Evolutionary conservation across 1,140 invertebrate genomes (phyloP).

Genomic region (Bombus soroeensis): DNA sequence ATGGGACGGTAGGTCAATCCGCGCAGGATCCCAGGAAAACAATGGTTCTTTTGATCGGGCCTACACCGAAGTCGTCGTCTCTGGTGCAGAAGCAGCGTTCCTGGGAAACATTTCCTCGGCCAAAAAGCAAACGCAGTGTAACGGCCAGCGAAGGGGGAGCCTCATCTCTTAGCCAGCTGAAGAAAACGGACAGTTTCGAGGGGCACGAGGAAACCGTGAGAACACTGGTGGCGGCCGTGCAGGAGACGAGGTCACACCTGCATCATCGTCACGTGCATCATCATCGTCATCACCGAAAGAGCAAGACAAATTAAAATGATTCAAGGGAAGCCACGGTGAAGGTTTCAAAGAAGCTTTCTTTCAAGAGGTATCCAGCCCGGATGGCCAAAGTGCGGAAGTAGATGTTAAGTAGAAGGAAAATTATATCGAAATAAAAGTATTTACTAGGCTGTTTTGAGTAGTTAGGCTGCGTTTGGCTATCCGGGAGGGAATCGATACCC

Average conservation of each 20-base stretch:
- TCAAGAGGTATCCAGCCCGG: slow-evolving; percentile 17
- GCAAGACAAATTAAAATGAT: slow-evolving; percentile 78
- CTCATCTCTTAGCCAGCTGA: slow-evolving; percentile 78
- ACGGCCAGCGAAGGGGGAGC: slow-evolving; percentile 53
- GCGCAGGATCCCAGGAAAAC: slow-evolving; percentile 81
- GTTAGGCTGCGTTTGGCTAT: slow-evolving; percentile 13
- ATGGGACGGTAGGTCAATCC: slow-evolving; percentile 78
- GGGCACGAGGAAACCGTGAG: slow-evolving; percentile 89
- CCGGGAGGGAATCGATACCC: slow-evolving; percentile 29
- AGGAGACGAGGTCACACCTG: slow-evolving; percentile 85
- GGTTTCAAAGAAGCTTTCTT: slow-evolving; percentile 2
- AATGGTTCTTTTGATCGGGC: slow-evolving; percentile 81
- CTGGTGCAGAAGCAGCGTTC: slow-evolving; percentile 86
- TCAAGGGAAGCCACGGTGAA: neutral
- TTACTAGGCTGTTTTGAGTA: neutral
- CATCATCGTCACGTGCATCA: slow-evolving; percentile 78
- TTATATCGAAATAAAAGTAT: slow-evolving; percentile 13
- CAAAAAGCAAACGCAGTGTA: slow-evolving; percentile 79
- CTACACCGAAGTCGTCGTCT: slow-evolving; percentile 78
- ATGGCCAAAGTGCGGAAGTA: neutral
- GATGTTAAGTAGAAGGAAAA: slow-evolving; percentile 12
- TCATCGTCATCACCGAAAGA: slow-evolving; percentile 80
- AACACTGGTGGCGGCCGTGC: slow-evolving; percentile 87
- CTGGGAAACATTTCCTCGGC: slow-evolving; percentile 87
- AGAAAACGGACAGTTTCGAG: slow-evolving; percentile 87